Base-by-base conservation (phyloP, 2,113 vertebrate genomes). In the Antennarius striatus region DNA sequence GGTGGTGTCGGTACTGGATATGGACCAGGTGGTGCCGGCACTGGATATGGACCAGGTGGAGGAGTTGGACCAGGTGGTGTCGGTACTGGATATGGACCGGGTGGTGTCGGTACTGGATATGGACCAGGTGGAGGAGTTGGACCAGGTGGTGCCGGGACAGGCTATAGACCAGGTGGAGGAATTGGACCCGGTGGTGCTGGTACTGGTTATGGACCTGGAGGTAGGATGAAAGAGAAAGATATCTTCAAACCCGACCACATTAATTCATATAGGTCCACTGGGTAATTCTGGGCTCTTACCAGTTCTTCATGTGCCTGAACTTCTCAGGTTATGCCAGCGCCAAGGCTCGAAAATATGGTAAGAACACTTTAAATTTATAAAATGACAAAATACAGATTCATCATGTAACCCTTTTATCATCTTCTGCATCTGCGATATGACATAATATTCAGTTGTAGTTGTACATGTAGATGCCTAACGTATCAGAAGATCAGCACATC, bases 331-430 rank as follows among this genome's bases (percentile, higher is more conserved):
- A 88, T 71, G 83, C 85, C 56, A 77, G 48, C 48, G 80, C 86
- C 7, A 91, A 91, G 85, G 83, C 88, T 0, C 83, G 82, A 1
- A 91, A 89, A 86, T 89, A 88, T 77, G 89, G 89, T 89, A 50
- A 84, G 73, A 66, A 76, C 10, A 61, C 6, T 42, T 48, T 1
- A 42, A 40, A 6, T 13, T 4, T 47, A 47, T 15, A 36, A 22
- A 36, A 36, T 2, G 32, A 36, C 1, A 36, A 36, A 36, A 36
- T 36, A 36, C 32, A 36, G 32, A 7, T 36, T 36, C 7, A 36
- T 36, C 32, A 36, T 4, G 1, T 5, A 36, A 36, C 32, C 5
- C 1, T 36, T 36, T 1, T 36, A 7, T 36, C 32, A 7, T 36
- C 5, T 36, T 36, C 32, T 36, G 7, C 4, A 36, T 36, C 32